Evolutionary conservation across 2,113 vertebrate genomes (phyloP).

Genomic region (Bagarius yarrelli): DNA sequence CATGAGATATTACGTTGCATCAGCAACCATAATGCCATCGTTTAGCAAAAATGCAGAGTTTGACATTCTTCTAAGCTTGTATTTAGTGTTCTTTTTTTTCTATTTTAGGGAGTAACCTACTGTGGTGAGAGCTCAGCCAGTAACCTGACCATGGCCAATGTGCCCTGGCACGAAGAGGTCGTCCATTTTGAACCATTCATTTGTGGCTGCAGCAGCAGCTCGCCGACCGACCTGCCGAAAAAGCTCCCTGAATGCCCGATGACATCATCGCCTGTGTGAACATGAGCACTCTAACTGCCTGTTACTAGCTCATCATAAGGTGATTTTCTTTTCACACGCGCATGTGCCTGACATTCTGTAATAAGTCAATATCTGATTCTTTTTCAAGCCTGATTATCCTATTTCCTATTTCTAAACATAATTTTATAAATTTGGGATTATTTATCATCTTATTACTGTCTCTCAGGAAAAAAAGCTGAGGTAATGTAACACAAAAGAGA

Average conservation of each 20-base stretch:
- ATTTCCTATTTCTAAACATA: background rate
- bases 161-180: constrained; percentile 96
- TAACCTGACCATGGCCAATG: constrained; percentile 92
- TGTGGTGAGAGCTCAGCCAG: constrained; percentile 93
- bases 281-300: constrained; percentile 94
- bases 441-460: background rate
- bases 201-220: too few species aligned
- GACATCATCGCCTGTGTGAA: constrained; percentile 87
- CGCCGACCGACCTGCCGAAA: too few species aligned
- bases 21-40: too few species aligned
- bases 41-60: background rate
- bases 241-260: constrained; percentile 76
- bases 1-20: too few species aligned
- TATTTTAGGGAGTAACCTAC: constrained; percentile 87
- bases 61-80: background rate
- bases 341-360: background rate
- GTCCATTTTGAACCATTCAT: constrained; percentile 83
- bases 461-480: background rate
- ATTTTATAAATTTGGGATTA: background rate
- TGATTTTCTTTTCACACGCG: constrained; percentile 55
- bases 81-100: background rate
- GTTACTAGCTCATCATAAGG: constrained; percentile 87
- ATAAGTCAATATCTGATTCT: background rate
- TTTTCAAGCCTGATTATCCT: constrained; percentile 11
- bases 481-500: background rate